Conservation (phyloP, 2,888 invertebrate genomes). For the Mesorhabditis sp. region DNA sequence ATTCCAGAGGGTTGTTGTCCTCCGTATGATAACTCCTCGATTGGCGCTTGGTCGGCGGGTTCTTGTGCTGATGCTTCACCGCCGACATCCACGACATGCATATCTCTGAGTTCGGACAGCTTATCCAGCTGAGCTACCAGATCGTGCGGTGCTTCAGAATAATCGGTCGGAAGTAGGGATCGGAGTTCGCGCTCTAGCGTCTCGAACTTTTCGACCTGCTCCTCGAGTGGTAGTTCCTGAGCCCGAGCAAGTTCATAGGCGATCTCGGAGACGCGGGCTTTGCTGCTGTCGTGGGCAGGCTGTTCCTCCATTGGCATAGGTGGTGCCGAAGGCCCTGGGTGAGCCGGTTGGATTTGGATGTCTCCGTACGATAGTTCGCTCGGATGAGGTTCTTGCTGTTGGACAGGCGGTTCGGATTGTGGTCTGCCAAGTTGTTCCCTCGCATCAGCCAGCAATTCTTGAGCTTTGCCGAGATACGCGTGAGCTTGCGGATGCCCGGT, state of each 20-base stretch:
- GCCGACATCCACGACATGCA: constrained; percentile 18
- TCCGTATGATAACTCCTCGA: neutral
- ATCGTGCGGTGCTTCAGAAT: neutral
- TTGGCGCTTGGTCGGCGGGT: neutral
- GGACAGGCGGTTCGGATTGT: too few species aligned
- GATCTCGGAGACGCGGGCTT: too few species aligned
- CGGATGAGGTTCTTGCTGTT: neutral
- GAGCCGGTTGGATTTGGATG: too few species aligned
- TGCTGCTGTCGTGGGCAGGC: neutral
- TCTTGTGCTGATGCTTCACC: neutral
- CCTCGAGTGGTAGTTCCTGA: constrained; percentile 22
- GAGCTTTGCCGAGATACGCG: too few species aligned
- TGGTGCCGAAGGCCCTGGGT: neutral
- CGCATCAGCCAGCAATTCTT: neutral
- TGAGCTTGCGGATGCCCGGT: neutral
- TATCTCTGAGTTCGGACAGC: constrained; percentile 19
- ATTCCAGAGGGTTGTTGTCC: too few species aligned
- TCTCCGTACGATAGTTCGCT: neutral
- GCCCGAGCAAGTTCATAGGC: constrained; percentile 19
- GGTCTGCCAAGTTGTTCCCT: neutral
- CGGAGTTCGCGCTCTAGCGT: constrained; percentile 14
- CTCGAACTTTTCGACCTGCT: constrained; percentile 20
- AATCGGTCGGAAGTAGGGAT: neutral
- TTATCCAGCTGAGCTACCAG: constrained; percentile 15
- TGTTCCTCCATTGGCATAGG: too few species aligned